Evolutionary conservation across 2,797 vertebrate genomes (phyloP).

Genomic region (Falco novaeseelandiae): DNA sequence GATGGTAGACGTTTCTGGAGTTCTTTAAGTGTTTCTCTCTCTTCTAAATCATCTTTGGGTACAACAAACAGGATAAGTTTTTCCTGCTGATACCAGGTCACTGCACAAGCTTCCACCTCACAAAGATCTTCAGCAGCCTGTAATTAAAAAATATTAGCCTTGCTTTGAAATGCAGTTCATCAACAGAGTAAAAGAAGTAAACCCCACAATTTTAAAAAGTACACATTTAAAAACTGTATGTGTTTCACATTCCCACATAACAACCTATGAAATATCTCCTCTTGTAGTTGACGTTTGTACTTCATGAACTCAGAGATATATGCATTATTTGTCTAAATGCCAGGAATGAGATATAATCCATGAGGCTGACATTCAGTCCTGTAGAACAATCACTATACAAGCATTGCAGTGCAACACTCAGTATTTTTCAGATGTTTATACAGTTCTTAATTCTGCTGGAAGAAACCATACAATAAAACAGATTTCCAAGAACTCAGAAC

Average conservation of each 20-base stretch:
- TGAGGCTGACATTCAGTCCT: background rate
- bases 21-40: conserved; percentile 70
- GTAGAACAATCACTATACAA: background rate
- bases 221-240: background rate
- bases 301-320: background rate
- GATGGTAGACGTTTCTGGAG: conserved; percentile 78
- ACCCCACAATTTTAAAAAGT: rapidly evolving
- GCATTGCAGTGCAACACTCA: background rate
- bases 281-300: background rate
- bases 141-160: conserved; percentile 8
- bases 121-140: conserved; percentile 80
- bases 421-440: background rate
- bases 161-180: background rate
- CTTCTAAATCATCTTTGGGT: conserved; percentile 62
- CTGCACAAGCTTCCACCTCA: conserved; percentile 86
- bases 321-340: background rate
- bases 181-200: background rate
- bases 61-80: conserved; percentile 89
- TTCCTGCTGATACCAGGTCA: conserved; percentile 77
- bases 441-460: background rate
- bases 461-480: background rate
- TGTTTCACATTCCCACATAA: background rate
- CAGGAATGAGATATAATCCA: background rate
- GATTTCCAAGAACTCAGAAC: background rate
- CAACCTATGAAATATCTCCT: background rate